Evolutionary conservation across 1,140 invertebrate genomes (phyloP), one percentile per base, ranked within the genome.

Genomic region (Cotesia glomerata): DNA sequence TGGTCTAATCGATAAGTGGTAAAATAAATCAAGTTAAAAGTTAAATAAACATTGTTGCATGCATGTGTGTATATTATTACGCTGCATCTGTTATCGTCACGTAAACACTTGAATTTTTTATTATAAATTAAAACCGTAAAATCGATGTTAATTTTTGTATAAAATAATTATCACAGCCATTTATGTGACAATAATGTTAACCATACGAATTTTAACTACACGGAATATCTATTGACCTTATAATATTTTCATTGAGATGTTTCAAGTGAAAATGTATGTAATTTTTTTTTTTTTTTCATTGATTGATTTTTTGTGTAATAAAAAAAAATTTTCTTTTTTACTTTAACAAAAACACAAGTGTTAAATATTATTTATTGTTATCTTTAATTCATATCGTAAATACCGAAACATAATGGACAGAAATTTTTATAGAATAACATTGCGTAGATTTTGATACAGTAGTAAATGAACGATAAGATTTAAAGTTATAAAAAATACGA

Each of bases 131-230:
- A 18, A 26, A 26, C 16, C 18, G 54, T 63, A 72, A 65, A 65
- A 72, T 72, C 34, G 70, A 56, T 65, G 61, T 70, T 70, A 62
- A 62, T 70, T 70, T 62, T 62, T 52, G 14, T 65, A 49, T 61
- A 70, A 70, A 61, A 58, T 18, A 51, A 70, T 70, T 70, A 70
- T 51, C 7, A 18, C 69, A 51, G 45, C 39, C 56, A 58, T 62
- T 58, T 62, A 70, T 61, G 69, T 70, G 69, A 70, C 56, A 70
- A 70, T 70, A 70, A 62, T 35, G 36, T 62, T 70, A 70, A 70
- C 56, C 39, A 70, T 58, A 49, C 39, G 13, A 34, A 16, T 11
- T 14, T 49, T 49, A 32, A 13, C 26, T 0, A 62, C 36, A 49
- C 68, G 32, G 69, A 62, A 26, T 32, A 32, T 59, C 67, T 69